A percentile compares a stretch with the other conserved stretches of the same genome.
These are phyloP conservation scores for Odocoileus hemionus DNA, from an alignment of 2,113 vertebrate species.

Conservation along the genomic window DNA sequence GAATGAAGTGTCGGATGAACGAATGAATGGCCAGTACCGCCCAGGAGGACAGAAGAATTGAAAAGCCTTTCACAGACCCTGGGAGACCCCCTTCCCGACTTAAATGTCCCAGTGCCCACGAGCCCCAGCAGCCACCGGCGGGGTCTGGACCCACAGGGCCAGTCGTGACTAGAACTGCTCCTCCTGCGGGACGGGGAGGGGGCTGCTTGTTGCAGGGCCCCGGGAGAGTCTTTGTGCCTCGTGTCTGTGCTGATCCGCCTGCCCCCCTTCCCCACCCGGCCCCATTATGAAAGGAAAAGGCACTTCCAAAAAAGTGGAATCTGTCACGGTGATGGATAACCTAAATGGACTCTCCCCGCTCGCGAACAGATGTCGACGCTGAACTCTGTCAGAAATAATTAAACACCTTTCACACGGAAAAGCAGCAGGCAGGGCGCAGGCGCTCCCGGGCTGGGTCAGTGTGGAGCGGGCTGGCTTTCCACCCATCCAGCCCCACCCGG, in stretches of 20 bases:
- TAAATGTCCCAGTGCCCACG: not conserved
- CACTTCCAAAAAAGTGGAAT: slow-evolving; percentile 61
- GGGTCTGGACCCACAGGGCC: not conserved
- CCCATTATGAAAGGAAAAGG: slow-evolving; percentile 49
- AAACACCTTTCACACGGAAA: slow-evolving; percentile 77
- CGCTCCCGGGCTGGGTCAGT: not conserved
- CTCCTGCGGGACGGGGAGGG: rapidly evolving
- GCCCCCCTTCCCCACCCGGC: not conserved
- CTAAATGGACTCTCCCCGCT: slow-evolving; percentile 71
- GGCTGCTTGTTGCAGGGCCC: not conserved
- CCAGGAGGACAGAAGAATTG: not conserved
- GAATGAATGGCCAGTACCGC: not conserved
- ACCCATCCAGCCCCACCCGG: not conserved
- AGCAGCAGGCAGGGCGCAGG: slow-evolving; percentile 39
- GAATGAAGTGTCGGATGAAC: not conserved
- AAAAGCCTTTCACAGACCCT: not conserved
- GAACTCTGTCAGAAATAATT: slow-evolving; percentile 91
- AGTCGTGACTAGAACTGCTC: rapidly evolving
- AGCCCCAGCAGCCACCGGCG: rapidly evolving
- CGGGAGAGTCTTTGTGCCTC: slow-evolving; percentile 24
- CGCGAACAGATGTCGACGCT: slow-evolving; percentile 86
- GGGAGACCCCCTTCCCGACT: not conserved
- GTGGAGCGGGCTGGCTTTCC: not conserved
- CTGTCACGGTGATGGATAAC: slow-evolving; percentile 74
- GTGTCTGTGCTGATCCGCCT: not conserved